Evolutionary conservation across 1,140 invertebrate genomes (phyloP), one percentile per base, ranked within the genome.

Genomic region (Dendrolimus punctatus): DNA sequence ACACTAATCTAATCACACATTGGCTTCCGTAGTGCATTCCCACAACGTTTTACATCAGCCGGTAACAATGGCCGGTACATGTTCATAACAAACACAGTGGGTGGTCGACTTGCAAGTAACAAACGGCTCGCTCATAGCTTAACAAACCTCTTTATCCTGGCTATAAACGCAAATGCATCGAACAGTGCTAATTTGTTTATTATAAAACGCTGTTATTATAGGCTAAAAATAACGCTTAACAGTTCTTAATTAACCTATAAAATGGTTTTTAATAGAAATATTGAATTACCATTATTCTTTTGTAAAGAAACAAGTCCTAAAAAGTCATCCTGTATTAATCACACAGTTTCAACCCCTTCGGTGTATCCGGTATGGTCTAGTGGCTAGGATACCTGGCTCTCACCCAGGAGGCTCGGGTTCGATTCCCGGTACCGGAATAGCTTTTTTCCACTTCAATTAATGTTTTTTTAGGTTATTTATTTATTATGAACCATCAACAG

Each of bases 381-480:
- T 61, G 55, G 59, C 59, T 61, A 61, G 59, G 55, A 57, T 57
- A 61, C 59, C 55, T 61, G 58, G 58, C 58, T 60, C 58, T 57
- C 59, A 61, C 65, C 54, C 62, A 64, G 49, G 58, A 64, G 56
- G 65, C 60, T 68, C 60, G 63, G 66, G 63, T 68, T 68, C 63
- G 60, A 65, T 68, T 66, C 66, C 60, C 63, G 66, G 66, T 68
- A 68, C 57, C 66, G 66, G 66, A 68, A 63, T 57, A 41, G 1
- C 4, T 46, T 50, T 54, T 53, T 51, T 42, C n/a, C 8, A 8
- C 51, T 50, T 51, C 51, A 51, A 9, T 46, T 39, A n/a, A 38
- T 51, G 23, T 49, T 46, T 51, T 5, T 46, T 47, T 41, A 43
- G 4, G n/a, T 46, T 39, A 46, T 10, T 48, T 41, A 46, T 55